Evolutionary conservation across 2,113 vertebrate species (phyloP).

Genomic region (Cinclus cinclus): DNA sequence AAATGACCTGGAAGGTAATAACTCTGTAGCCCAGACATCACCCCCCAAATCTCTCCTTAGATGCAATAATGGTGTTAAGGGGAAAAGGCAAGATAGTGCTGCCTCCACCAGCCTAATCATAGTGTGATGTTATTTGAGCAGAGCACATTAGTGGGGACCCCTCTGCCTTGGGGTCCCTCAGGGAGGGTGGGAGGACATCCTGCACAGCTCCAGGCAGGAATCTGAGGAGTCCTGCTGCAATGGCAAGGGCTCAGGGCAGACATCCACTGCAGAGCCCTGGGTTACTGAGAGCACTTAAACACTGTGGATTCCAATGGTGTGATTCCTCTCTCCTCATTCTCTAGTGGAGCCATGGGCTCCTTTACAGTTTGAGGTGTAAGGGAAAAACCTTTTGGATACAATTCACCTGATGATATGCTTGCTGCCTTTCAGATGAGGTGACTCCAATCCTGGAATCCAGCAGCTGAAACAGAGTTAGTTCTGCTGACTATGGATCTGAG

Average conservation of each 20-base stretch:
- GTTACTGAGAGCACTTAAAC: neutral
- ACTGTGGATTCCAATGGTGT: neutral
- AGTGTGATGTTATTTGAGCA: neutral
- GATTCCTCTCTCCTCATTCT: neutral
- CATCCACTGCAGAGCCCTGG: neutral
- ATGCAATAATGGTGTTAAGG: rapidly evolving
- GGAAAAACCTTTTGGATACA: neutral
- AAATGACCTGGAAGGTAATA: neutral
- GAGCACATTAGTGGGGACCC: neutral
- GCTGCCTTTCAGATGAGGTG: neutral
- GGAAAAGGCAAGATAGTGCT: neutral
- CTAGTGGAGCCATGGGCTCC: neutral
- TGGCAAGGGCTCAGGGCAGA: neutral
- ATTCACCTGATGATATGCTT: neutral
- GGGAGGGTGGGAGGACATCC: neutral
- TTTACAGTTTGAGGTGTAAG: neutral
- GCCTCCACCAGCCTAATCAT: neutral
- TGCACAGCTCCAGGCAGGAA: neutral
- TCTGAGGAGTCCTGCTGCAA: neutral
- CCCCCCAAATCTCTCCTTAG: neutral
- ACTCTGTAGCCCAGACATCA: neutral
- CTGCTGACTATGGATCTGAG: neutral
- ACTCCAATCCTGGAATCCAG: neutral
- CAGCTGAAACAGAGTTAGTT: neutral
- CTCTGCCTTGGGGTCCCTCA: neutral